phyloP scores from a whole-genome alignment of 2,797 vertebrate species.

The Megaceryle alcyon region DNA sequence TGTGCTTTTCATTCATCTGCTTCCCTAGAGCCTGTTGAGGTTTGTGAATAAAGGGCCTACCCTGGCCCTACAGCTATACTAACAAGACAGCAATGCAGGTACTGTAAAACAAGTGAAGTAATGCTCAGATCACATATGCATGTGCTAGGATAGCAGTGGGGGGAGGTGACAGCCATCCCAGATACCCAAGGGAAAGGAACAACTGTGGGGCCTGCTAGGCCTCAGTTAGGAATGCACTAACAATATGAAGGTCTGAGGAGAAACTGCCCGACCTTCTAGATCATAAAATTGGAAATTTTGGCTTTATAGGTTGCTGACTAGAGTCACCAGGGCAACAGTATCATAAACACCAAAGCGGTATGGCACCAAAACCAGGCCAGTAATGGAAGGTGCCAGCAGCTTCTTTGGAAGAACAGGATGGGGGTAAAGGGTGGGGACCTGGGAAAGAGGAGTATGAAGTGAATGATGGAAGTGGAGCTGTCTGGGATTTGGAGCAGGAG shows the following conservation, averaged over 20 bases:
- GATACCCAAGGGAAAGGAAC: background rate
- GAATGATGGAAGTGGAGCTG: background rate
- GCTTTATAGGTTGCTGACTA: accelerated
- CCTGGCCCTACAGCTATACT: background rate
- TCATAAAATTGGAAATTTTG: background rate
- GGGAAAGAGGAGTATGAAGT: no score
- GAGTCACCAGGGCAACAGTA: background rate
- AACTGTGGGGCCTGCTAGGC: background rate
- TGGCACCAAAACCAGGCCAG: background rate
- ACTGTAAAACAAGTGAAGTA: background rate
- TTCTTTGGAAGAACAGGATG: background rate
- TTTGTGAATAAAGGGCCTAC: background rate
- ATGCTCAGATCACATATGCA: background rate
- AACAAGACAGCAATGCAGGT: background rate
- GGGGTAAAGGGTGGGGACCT: background rate
- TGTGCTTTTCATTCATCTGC: accelerated
- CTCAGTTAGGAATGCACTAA: background rate
- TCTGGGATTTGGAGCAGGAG: background rate
- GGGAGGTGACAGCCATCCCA: background rate
- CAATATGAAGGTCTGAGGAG: background rate
- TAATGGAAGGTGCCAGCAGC: background rate
- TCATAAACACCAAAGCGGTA: background rate
- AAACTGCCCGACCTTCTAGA: background rate
- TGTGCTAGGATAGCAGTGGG: background rate
- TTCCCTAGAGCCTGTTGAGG: background rate